Percentiles rank a stretch among this genome's conserved stretches.
These are phyloP conservation scores for Heliothis subflexa DNA, from an alignment of 1,140 invertebrate genomes.

Conservation along the genomic window DNA sequence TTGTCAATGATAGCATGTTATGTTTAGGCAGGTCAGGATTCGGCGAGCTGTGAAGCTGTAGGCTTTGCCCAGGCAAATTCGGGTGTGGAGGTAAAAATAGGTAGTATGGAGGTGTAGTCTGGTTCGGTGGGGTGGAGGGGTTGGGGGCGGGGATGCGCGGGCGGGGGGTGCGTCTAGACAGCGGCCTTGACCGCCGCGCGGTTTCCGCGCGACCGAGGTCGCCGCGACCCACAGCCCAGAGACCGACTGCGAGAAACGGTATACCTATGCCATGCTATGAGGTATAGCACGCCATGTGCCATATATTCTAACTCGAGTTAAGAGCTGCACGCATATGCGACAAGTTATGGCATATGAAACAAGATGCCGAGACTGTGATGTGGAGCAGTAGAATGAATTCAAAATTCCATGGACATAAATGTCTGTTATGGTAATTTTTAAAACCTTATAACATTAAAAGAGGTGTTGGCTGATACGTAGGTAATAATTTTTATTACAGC, in stretches of 20 bases:
- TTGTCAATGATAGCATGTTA: slow-evolving; percentile 1
- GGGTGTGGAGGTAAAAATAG: slow-evolving; percentile 74
- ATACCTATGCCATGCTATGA: slow-evolving; percentile 46
- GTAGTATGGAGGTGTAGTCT: slow-evolving; percentile 60
- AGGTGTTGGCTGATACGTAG: not conserved
- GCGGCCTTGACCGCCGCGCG: slow-evolving; percentile 80
- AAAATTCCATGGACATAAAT: too few species aligned
- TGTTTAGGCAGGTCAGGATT: slow-evolving; percentile 50
- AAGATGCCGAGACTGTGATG: too few species aligned
- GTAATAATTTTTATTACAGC: not conserved
- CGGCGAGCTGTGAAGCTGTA: slow-evolving; percentile 54
- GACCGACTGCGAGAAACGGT: slow-evolving; percentile 68
- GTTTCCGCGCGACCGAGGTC: slow-evolving; percentile 81
- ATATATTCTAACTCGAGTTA: not conserved
- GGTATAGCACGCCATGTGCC: not conserved
- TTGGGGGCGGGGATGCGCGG: slow-evolving; percentile 51
- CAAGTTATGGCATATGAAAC: not conserved
- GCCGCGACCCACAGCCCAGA: slow-evolving; percentile 73
- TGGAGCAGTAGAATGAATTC: too few species aligned
- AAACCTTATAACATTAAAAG: too few species aligned
- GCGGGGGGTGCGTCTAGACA: slow-evolving; percentile 78
- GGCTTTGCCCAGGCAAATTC: slow-evolving; percentile 74
- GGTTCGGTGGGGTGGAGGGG: slow-evolving; percentile 54
- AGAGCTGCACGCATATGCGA: not conserved
- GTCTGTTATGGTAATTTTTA: too few species aligned